Evolutionary conservation across 2,888 invertebrate genomes (phyloP).

Genomic region (Leptodirus hochenwartii): DNA sequence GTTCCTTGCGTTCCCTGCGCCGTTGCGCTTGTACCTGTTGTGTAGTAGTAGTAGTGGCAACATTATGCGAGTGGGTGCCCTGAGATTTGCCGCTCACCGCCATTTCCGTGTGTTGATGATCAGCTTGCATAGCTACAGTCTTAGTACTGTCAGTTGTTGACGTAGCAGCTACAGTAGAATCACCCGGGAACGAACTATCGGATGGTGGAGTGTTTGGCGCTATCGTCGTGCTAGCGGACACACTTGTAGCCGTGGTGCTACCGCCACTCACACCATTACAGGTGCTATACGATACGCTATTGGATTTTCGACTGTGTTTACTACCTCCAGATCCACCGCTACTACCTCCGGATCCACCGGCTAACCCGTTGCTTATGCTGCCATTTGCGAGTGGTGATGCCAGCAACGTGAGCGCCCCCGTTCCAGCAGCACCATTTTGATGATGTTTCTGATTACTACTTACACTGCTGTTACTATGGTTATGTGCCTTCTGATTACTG

Average conservation of each 20-base stretch:
- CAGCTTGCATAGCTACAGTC: too few species aligned
- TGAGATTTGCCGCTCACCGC: slow-evolving; percentile 15
- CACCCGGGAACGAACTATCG: too few species aligned
- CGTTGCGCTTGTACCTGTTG: slow-evolving; percentile 6
- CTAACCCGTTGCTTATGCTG: slow-evolving; percentile 8
- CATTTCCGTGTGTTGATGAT: slow-evolving; percentile 14
- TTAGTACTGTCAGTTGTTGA: too few species aligned
- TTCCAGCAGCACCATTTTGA: neutral
- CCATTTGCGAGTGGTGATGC: slow-evolving; percentile 3
- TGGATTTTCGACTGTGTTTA: slow-evolving; percentile 1
- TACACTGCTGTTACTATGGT: slow-evolving; percentile 4
- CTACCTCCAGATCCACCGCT: too few species aligned
- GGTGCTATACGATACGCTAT: neutral
- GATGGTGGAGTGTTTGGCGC: slow-evolving; percentile 11
- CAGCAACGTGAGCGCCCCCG: neutral
- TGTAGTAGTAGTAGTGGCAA: slow-evolving; percentile 20
- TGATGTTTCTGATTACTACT: neutral
- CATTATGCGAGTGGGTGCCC: slow-evolving; percentile 21
- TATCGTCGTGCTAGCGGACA: slow-evolving; percentile 4
- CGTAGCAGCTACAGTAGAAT: too few species aligned
- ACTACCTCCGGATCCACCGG: slow-evolving; percentile 5
- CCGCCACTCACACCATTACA: slow-evolving; percentile 1
- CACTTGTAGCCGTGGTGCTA: neutral
- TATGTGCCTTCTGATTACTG: slow-evolving; percentile 3
- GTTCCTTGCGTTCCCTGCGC: slow-evolving; percentile 14